These are phyloP conservation scores for Ornithorhynchus anatinus DNA, from an alignment of 2,113 vertebrate genomes.

Conservation along the genomic window DNA sequence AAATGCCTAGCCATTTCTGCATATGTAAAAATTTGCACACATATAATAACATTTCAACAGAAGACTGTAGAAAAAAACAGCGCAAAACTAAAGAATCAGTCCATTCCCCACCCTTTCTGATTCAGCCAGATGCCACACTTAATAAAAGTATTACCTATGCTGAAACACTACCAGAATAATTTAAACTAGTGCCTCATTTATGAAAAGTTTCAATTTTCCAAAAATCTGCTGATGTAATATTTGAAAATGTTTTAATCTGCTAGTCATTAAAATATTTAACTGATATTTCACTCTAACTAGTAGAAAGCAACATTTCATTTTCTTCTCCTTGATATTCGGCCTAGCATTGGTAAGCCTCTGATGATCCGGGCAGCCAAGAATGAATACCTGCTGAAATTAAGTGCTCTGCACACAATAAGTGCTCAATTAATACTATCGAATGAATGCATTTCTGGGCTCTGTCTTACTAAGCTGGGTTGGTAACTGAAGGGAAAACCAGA, in stretches of 20 bases:
- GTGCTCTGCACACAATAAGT: background rate
- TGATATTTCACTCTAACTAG: background rate
- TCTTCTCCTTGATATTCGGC: background rate
- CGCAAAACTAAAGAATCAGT: no score
- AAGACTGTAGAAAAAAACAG: no score
- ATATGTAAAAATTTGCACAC: background rate
- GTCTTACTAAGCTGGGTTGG: no score
- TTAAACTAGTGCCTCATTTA: background rate
- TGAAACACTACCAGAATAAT: background rate
- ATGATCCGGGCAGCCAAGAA: no score
- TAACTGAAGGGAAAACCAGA: no score
- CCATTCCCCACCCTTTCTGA: no score
- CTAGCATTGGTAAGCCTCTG: background rate
- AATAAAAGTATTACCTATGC: background rate
- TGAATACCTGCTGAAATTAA: no score
- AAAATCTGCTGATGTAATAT: background rate
- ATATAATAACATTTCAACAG: accelerated
- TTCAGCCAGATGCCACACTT: no score
- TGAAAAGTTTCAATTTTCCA: background rate
- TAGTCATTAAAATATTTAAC: background rate
- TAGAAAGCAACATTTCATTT: background rate
- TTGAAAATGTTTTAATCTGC: background rate
- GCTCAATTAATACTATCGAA: no score
- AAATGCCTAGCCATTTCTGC: accelerated
- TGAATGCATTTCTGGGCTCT: no score